Base-by-base conservation (phyloP, 2,888 invertebrate genomes). In the Eristalis tenax region DNA sequence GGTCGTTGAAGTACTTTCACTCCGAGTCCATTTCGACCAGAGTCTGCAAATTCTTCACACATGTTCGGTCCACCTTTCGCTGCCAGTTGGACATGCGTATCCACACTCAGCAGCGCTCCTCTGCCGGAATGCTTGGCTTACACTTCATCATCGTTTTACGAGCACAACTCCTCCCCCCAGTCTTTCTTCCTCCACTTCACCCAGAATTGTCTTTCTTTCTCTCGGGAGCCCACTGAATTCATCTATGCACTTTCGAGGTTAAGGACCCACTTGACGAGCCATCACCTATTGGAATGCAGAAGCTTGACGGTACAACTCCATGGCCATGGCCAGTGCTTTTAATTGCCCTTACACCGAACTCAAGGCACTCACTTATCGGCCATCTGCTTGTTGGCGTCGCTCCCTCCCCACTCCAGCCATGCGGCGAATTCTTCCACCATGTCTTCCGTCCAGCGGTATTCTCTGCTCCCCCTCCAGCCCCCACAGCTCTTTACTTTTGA, bases 391-490 rank as follows among this genome's bases (percentile, higher is more conserved):
- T 10, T 15, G 13, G 40, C n/a, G n/a, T 3, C 15, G 40, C 40
- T 15, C 15, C 2, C 1, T 50, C 50, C 50, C 50, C 38, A 2
- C 38, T 38, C 38, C 35, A 35, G 35, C 35, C 35, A 35, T 35
- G 35, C 35, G 35, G 35, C 35, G 35, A 35, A 35, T 64, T 56
- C 74, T 56, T 64, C 64, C 64, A n/a, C 38, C 11, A 10, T 74
- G 23, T 28, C 71, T 57, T 43, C 43, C 2, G 71, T 43, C 70
- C 23, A 59, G 10, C 26, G 50, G 15, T 35, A 13, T 35, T 2
- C 5, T 3, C 11, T 50, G 18, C n/a, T n/a, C n/a, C n/a, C n/a
- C n/a, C n/a, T n/a, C n/a, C n/a, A n/a, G 2, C 57, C 22, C 56
- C 56, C 15, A 15, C 32, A 5, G 2, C 13, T 23, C 15, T 11